phyloP scores from a whole-genome alignment of 1,140 invertebrate genomes.

The Dendrolimus kikuchii region DNA sequence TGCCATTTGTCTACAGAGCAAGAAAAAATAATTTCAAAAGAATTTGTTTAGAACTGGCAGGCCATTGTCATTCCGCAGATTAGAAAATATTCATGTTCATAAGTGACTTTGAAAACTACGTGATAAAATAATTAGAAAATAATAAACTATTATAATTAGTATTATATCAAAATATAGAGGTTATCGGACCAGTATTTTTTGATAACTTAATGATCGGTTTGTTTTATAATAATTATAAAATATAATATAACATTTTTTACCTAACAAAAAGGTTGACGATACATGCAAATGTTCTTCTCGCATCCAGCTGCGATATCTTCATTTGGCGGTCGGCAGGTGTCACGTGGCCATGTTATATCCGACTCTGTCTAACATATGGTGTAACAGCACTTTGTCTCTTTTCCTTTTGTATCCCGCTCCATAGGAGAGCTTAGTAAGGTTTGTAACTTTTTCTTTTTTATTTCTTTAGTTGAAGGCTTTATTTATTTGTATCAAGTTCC shows the following conservation, averaged over 20 bases:
- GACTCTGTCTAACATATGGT: slow-evolving; percentile 24
- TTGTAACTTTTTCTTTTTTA: slow-evolving; percentile 44
- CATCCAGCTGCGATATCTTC: slow-evolving; percentile 69
- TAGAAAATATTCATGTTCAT: no score
- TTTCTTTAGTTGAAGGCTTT: slow-evolving; percentile 44
- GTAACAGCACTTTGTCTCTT: slow-evolving; percentile 27
- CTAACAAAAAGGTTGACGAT: slow-evolving; percentile 32
- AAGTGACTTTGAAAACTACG: no score
- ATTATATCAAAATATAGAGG: no score
- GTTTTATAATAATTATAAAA: slow-evolving; percentile 5
- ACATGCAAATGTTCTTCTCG: slow-evolving; percentile 42
- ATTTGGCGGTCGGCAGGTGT: slow-evolving; percentile 67
- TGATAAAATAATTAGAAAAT: no score
- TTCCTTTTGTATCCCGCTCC: slow-evolving; percentile 44
- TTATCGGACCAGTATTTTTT: not conserved
- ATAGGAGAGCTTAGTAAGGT: slow-evolving; percentile 48
- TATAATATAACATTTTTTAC: not conserved
- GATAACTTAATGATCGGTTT: not conserved
- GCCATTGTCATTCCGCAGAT: no score
- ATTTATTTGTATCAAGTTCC: slow-evolving; percentile 56
- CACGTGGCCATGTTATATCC: slow-evolving; percentile 39
- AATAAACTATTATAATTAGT: not conserved
- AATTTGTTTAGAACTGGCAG: no score
- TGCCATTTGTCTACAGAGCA: no score
- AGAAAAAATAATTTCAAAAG: no score